phyloP scores from a whole-genome alignment of 2,888 invertebrate species.

The Amphipyra tragopoginis region DNA sequence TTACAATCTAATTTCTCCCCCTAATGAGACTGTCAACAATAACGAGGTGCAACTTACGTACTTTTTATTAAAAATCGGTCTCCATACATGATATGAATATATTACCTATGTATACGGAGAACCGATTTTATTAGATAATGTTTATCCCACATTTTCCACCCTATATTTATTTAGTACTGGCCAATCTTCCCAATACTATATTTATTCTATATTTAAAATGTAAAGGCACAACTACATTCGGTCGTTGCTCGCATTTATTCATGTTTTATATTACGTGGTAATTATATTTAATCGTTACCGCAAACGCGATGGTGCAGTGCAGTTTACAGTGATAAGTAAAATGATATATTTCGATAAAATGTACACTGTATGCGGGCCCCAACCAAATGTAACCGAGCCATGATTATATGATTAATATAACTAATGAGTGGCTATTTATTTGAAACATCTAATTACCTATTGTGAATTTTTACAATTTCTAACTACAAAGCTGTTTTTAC shows the following conservation, averaged over 20 bases:
- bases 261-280: constrained; percentile 26
- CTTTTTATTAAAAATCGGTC: constrained; percentile 52
- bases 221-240: constrained; percentile 45
- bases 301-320: constrained; percentile 36
- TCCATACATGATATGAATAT: constrained; percentile 54
- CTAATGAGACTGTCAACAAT: constrained; percentile 66
- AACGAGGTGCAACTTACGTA: constrained; percentile 64
- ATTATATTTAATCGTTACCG: constrained; percentile 19
- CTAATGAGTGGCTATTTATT: constrained; percentile 64
- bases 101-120: constrained; percentile 46
- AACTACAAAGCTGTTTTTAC: constrained; percentile 81
- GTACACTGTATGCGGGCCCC: constrained; percentile 29
- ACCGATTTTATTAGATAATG: constrained; percentile 52
- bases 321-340: constrained; percentile 40
- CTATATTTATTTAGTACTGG: constrained; percentile 59
- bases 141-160: constrained; percentile 24
- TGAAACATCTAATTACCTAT: constrained; percentile 73
- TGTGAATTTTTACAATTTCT: constrained; percentile 78
- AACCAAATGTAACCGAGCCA: constrained; percentile 51
- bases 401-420: constrained; percentile 53
- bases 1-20: constrained; percentile 53
- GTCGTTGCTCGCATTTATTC: constrained; percentile 30
- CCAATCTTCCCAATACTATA: constrained; percentile 61
- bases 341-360: constrained; percentile 32
- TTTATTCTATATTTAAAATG: constrained; percentile 40